A percentile compares a stretch with the other conserved stretches of the same genome.
phyloP scores from a whole-genome alignment of 2,113 vertebrate species.

The Pseudorasbora parva region DNA sequence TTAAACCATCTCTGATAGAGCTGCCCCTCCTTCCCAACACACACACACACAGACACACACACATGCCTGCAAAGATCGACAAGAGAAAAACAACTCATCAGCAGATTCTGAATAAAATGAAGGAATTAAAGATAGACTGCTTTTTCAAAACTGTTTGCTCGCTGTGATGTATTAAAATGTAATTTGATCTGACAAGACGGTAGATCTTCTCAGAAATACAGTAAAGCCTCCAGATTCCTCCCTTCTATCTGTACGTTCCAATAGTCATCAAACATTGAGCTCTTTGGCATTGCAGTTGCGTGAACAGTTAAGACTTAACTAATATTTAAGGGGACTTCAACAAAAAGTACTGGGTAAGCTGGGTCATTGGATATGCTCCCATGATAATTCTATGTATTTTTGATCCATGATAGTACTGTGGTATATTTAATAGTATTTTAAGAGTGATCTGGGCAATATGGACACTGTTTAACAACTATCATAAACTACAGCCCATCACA shows the following conservation, averaged over 20 bases:
- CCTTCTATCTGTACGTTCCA: slow-evolving; percentile 9
- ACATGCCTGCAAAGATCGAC: slow-evolving; percentile 8
- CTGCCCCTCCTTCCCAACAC: slow-evolving; percentile 1
- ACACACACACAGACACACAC: slow-evolving; percentile 28
- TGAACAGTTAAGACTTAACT: neutral
- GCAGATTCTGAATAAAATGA: slow-evolving; percentile 26
- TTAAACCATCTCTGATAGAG: slow-evolving; percentile 16
- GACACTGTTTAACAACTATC: neutral
- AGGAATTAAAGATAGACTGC: slow-evolving; percentile 16
- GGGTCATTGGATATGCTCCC: neutral
- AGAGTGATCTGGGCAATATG: neutral
- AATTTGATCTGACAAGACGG: slow-evolving; percentile 32
- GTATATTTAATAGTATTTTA: neutral
- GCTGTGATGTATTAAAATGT: slow-evolving; percentile 39
- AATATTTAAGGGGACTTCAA: neutral
- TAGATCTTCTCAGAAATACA: slow-evolving; percentile 35
- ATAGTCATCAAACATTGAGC: slow-evolving; percentile 12
- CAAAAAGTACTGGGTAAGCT: neutral
- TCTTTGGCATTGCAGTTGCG: neutral
- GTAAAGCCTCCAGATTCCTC: slow-evolving; percentile 13
- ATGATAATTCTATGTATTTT: neutral
- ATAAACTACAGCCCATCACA: slow-evolving; percentile 4
- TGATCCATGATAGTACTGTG: neutral
- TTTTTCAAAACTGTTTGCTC: slow-evolving; percentile 32
- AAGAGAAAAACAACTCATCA: slow-evolving; percentile 43